These are phyloP conservation scores for Ceyx erithaca DNA, from an alignment of 2,797 vertebrate genomes.

Conservation along the genomic window DNA sequence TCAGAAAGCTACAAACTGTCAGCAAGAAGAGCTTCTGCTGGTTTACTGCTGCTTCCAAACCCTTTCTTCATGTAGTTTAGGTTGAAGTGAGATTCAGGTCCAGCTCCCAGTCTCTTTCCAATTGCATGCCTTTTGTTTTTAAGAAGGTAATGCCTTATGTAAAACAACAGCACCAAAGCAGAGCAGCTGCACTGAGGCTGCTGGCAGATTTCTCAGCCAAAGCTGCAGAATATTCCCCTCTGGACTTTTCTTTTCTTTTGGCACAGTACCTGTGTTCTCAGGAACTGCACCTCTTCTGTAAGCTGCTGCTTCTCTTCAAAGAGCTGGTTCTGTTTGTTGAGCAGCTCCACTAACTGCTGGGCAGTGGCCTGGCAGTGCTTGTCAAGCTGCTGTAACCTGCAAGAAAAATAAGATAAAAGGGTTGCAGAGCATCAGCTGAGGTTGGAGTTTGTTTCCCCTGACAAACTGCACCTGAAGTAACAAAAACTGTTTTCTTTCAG, in stretches of 20 bases:
- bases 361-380: slow-evolving; percentile 91
- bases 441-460: not conserved
- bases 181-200: not conserved
- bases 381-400: slow-evolving; percentile 92
- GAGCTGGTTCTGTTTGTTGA: slow-evolving; percentile 91
- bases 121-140: not conserved
- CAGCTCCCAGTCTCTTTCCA: not conserved
- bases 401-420: not conserved
- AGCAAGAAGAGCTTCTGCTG: not conserved
- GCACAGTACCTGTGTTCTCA: slow-evolving; percentile 76
- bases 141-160: not conserved
- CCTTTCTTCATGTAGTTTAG: not conserved
- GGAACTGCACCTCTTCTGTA: slow-evolving; percentile 83
- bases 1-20: not conserved
- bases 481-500: not conserved
- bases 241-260: not conserved
- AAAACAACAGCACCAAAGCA: not conserved
- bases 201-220: not conserved
- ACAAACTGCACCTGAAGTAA: not conserved
- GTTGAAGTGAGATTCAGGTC: not conserved
- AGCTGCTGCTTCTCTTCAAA: slow-evolving; percentile 88
- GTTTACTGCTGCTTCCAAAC: not conserved
- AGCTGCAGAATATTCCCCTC: not conserved
- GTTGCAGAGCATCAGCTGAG: not conserved
- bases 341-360: slow-evolving; percentile 91